Evolutionary conservation across 64 coral and sea anemone genomes (phyloP), one percentile per base, ranked within the genome.

Genomic region (Porites australiensis): DNA sequence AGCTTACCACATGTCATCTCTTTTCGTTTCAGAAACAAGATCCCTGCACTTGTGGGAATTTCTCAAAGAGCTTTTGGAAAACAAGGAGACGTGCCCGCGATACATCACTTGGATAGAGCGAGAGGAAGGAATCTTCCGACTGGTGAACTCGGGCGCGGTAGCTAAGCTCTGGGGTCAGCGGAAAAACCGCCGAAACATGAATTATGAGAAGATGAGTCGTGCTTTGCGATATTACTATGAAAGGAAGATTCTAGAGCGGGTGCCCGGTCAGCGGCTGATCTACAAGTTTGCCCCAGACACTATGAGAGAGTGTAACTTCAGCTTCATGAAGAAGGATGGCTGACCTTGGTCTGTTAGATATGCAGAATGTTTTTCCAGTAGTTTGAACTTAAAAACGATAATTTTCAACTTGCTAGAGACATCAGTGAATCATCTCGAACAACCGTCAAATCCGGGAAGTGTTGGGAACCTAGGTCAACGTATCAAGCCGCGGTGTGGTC

Each of bases 31-130:
- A 91, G 91, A 93, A 89, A 96, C 91, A 57, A 95, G 94, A 79
- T 99, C 94, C 0, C 88, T 96, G n/a, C 94, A 99, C 64, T 60
- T 99, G 64, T 99, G 98, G 98, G 98, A 99, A 72, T 99, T 99
- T 75, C 86, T 99, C 16, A 96, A 99, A 87, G 94, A 96, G 18
- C 89, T 99, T 0, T 83, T 99, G 11, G 91, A 95, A 43, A 96
- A 96, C 55, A 92, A 93, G 82, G 91, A 96, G 8, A 95, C 92
- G 4, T 94, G 94, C 22, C 94, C 90, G 4, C 91, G 87, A 19
- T 99, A 99, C 62, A 99, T 99, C 78, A 96, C 94, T 77, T 99
- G 98, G 98, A 96, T 96, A 19, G 89, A 92, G 63, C 98, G 92
- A 43, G 94, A 96, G 46, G 91, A 99, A 47, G 98, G 98, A 0